These are phyloP conservation scores for Semotilus atromaculatus DNA, from an alignment of 2,797 vertebrate genomes.

Conservation along the genomic window DNA sequence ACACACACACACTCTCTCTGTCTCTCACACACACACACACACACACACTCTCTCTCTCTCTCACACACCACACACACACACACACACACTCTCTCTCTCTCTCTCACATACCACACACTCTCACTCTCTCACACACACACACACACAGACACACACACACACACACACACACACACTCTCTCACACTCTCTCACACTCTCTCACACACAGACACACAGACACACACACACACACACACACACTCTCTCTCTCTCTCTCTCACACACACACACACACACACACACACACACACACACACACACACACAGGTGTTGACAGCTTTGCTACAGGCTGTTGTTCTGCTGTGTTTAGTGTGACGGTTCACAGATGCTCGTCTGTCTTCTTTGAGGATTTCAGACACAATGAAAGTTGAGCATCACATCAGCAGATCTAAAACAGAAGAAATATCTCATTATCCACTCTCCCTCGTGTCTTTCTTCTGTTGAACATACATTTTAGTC, in stretches of 20 bases:
- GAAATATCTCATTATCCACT: background rate
- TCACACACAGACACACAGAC: background rate
- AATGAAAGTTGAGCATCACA: background rate
- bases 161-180: background rate
- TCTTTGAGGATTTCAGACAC: background rate
- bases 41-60: background rate
- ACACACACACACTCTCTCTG: background rate
- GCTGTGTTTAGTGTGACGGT: background rate
- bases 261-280: background rate
- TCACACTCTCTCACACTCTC: background rate
- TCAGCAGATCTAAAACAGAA: background rate
- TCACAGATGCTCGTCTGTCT: constrained; percentile 50
- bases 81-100: background rate
- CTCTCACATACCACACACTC: too few species aligned
- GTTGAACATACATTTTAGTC: background rate
- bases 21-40: background rate
- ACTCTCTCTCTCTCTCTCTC: too few species aligned
- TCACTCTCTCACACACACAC: background rate
- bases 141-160: background rate
- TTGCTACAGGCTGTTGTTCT: constrained; percentile 34
- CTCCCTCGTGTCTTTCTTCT: background rate
- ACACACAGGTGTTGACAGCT: constrained; percentile 9
- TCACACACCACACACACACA: background rate
- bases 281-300: background rate
- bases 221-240: background rate